Conservation (phyloP, 2,888 invertebrate species). For the Capitulum mitella region DNA sequence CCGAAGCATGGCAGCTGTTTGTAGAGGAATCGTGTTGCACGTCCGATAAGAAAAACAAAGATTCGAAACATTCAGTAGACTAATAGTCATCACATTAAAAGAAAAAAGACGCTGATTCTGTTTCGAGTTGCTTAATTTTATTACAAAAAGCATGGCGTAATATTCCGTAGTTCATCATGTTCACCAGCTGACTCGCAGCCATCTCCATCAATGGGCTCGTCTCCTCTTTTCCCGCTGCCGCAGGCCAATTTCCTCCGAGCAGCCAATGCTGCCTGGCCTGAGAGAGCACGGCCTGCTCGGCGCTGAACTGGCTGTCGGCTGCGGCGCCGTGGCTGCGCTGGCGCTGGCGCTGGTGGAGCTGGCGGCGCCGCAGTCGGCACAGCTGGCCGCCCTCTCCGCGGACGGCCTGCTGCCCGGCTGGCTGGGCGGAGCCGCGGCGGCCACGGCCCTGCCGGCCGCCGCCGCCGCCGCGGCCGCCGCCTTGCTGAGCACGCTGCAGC, state of each 20-base stretch:
- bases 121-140: too few species aligned
- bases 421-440: conserved; percentile 56
- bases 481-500: conserved; percentile 55
- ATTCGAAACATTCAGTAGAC: too few species aligned
- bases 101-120: too few species aligned
- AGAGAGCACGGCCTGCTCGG: background rate
- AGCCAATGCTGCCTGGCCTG: background rate
- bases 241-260: background rate
- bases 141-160: too few species aligned
- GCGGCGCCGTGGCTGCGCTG: conserved; percentile 48
- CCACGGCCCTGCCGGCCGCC: conserved; percentile 38
- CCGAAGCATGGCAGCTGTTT: too few species aligned
- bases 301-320: background rate
- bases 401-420: conserved; percentile 55
- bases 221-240: background rate
- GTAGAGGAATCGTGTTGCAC: too few species aligned
- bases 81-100: too few species aligned
- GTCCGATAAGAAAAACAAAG: too few species aligned
- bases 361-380: conserved; percentile 51
- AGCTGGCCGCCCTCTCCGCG: conserved; percentile 52
- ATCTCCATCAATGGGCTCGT: too few species aligned
- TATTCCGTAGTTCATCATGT: too few species aligned
- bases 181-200: too few species aligned
- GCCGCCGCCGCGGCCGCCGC: conserved; percentile 57
- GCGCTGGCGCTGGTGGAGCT: conserved; percentile 55